Evolutionary conservation across 1,140 invertebrate genomes (phyloP).

Genomic region (Drosophila teissieri): DNA sequence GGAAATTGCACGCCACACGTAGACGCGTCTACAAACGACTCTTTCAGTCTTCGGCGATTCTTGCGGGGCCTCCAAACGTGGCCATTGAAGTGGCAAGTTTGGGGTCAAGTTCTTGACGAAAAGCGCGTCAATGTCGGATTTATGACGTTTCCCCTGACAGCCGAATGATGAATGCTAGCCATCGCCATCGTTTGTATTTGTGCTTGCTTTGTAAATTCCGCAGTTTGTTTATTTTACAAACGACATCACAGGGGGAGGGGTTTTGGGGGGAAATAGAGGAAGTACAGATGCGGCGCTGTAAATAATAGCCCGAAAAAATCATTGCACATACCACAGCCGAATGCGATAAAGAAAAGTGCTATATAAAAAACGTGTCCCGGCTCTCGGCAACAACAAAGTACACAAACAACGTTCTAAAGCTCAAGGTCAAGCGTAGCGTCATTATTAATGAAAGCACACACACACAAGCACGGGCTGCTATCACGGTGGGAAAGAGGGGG

Average conservation of each 20-base stretch:
- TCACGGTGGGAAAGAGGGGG: not conserved
- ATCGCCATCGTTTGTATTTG: not conserved
- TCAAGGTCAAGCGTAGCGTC: constrained; percentile 81
- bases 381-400: constrained; percentile 46
- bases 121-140: constrained; percentile 27
- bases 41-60: constrained; percentile 21
- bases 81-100: constrained; percentile 50
- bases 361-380: constrained; percentile 63
- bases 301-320: not conserved
- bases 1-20: constrained; percentile 71
- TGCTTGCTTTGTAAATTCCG: constrained; percentile 1
- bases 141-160: constrained; percentile 19
- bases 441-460: constrained; percentile 73
- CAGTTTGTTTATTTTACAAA: not conserved
- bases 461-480: constrained; percentile 1
- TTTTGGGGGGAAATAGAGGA: constrained; percentile 16
- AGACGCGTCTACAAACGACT: constrained; percentile 41
- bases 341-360: constrained; percentile 57
- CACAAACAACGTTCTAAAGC: constrained; percentile 66
- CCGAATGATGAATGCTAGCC: constrained; percentile 24
- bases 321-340: constrained; percentile 7
- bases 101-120: constrained; percentile 77
- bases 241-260: constrained; percentile 1
- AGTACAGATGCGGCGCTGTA: constrained; percentile 1
- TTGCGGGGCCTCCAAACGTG: constrained; percentile 23